Evolutionary conservation across 2,113 vertebrate genomes (phyloP).

Genomic region (Puntigrus tetrazona): DNA sequence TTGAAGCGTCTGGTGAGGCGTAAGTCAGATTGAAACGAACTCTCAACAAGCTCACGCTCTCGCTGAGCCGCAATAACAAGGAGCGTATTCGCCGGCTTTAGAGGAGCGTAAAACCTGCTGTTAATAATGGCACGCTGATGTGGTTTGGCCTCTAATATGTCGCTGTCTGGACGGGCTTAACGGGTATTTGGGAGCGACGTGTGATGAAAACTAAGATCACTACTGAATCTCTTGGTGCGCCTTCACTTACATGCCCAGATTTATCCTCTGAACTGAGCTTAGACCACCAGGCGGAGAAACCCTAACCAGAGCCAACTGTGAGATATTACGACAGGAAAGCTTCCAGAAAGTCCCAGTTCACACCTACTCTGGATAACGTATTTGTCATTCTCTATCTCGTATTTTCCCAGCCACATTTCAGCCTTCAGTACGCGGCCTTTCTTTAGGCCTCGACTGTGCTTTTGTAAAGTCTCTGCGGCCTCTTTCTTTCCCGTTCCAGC

Average conservation of each 20-base stretch:
- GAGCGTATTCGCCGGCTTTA: not conserved
- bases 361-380: not conserved
- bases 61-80: not conserved
- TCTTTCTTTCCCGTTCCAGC: not conserved
- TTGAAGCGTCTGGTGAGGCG: not conserved
- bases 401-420: not conserved
- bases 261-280: conserved; percentile 18
- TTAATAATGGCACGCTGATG: conserved; percentile 16
- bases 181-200: conserved; percentile 4
- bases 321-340: conserved; percentile 6
- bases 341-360: conserved; percentile 20
- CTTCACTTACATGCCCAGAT: conserved; percentile 33
- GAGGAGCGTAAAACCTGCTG: conserved; percentile 3
- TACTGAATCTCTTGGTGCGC: conserved; percentile 31
- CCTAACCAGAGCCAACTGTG: conserved; percentile 19
- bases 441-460: not conserved
- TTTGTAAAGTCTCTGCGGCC: not conserved
- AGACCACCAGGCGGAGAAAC: conserved; percentile 42
- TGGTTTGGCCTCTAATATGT: conserved; percentile 41
- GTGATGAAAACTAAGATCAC: conserved; percentile 38
- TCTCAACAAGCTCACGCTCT: not conserved
- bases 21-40: conserved; percentile 1
- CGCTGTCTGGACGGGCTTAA: conserved; percentile 36
- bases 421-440: not conserved
- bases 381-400: not conserved